phyloP scores from a whole-genome alignment of 2,888 invertebrate genomes.

The Phalera bucephala region DNA sequence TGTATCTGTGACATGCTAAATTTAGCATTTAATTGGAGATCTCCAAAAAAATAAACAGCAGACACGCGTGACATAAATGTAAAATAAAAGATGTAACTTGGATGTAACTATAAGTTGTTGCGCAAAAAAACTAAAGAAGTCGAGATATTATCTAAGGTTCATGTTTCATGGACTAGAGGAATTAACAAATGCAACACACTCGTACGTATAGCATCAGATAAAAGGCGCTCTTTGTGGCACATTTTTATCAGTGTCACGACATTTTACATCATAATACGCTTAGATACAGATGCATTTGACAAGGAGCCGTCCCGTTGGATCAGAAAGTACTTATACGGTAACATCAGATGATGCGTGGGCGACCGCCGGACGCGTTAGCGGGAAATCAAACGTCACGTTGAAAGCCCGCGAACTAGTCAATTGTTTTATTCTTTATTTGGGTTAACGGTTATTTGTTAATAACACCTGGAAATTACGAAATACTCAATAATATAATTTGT shows the following conservation, averaged over 20 bases:
- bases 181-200: constrained; percentile 22
- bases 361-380: constrained; percentile 11
- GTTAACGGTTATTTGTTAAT: too few species aligned
- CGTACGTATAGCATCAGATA: constrained; percentile 22
- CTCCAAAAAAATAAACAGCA: neutral
- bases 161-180: constrained; percentile 11
- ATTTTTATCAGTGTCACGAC: constrained; percentile 31
- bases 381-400: constrained; percentile 49
- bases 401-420: constrained; percentile 39
- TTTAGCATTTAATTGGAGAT: neutral
- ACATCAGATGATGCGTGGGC: constrained; percentile 28
- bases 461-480: too few species aligned
- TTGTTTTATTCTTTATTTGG: constrained; percentile 24
- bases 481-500: too few species aligned
- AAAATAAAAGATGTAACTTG: too few species aligned
- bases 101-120: too few species aligned
- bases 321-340: constrained; percentile 18
- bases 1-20: neutral
- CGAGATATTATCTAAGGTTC: constrained; percentile 15
- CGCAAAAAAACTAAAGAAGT: constrained; percentile 2
- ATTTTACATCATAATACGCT: constrained; percentile 29
- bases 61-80: neutral
- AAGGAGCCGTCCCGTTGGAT: constrained; percentile 25
- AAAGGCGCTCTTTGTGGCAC: constrained; percentile 15
- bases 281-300: constrained; percentile 26